phyloP scores from a whole-genome alignment of 2,888 invertebrate species.

The Amiota mariae region DNA sequence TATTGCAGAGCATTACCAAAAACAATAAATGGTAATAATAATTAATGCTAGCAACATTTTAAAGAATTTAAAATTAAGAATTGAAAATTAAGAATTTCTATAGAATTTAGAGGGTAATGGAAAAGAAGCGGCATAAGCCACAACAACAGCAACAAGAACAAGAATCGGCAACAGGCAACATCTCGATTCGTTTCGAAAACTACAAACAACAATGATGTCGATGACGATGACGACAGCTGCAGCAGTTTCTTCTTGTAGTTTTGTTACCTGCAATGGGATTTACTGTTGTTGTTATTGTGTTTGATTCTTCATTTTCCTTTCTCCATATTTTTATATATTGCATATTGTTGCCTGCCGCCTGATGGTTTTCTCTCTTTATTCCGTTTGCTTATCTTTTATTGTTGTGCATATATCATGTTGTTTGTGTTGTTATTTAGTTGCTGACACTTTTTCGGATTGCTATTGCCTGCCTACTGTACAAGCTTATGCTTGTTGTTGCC shows the following conservation, averaged over 20 bases:
- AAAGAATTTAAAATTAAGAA: too few relatives aligned
- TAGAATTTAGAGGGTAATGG: too few relatives aligned
- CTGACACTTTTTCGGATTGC: conserved; percentile 6
- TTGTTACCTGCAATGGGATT: too few relatives aligned
- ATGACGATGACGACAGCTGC: too few relatives aligned
- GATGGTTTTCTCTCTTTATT: not conserved
- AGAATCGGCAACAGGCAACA: not conserved
- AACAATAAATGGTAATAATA: too few relatives aligned
- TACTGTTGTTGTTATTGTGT: conserved; percentile 19
- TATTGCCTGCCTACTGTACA: not conserved
- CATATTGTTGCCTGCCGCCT: not conserved
- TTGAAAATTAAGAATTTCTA: too few relatives aligned
- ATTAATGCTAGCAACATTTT: too few relatives aligned
- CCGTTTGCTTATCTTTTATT: not conserved
- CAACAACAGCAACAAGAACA: not conserved
- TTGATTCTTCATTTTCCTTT: not conserved
- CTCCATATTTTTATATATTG: not conserved
- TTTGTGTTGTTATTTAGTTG: not conserved
- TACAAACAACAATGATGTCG: too few relatives aligned
- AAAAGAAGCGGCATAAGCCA: too few relatives aligned
- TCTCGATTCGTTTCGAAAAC: too few relatives aligned
- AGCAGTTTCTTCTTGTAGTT: too few relatives aligned
- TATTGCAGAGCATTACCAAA: too few relatives aligned
- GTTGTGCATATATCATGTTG: not conserved
- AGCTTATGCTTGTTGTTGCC: not conserved